Percentiles rank a stretch among this genome's conserved stretches.
Evolutionary conservation across 2,113 vertebrate species (phyloP).

Genomic region (Phocoena sinus): DNA sequence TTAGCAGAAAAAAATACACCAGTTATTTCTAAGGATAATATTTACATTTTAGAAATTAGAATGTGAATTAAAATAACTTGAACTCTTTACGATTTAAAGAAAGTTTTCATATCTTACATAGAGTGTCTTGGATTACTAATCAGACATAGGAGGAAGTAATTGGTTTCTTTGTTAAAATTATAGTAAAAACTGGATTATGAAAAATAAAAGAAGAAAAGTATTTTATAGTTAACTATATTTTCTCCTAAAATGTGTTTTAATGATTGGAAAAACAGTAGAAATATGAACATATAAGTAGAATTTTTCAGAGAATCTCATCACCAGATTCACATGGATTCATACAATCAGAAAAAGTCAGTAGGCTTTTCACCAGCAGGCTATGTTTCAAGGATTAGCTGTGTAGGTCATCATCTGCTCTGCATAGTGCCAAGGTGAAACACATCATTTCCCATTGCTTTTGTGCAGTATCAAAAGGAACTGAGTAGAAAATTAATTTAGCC

Average conservation of each 20-base stretch:
- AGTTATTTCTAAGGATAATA: not conserved
- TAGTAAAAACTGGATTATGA: not conserved
- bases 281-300: not conserved
- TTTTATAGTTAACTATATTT: not conserved
- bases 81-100: not conserved
- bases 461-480: not conserved
- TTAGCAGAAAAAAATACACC: fast-evolving
- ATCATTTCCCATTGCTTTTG: not conserved
- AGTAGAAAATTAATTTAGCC: not conserved
- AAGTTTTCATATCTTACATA: not conserved
- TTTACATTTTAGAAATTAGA: not conserved
- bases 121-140: not conserved
- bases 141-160: not conserved
- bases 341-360: not conserved
- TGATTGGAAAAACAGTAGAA: constrained; percentile 43
- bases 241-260: constrained; percentile 1
- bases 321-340: not conserved
- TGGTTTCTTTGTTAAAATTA: not conserved
- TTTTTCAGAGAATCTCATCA: constrained; percentile 6
- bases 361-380: not conserved
- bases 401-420: not conserved
- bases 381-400: not conserved
- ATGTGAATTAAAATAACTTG: not conserved
- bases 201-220: not conserved
- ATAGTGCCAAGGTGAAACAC: not conserved